Evolutionary conservation across 2,113 vertebrate species (phyloP), one percentile per base, ranked within the genome.

Genomic region (Pomatostomus ruficeps): DNA sequence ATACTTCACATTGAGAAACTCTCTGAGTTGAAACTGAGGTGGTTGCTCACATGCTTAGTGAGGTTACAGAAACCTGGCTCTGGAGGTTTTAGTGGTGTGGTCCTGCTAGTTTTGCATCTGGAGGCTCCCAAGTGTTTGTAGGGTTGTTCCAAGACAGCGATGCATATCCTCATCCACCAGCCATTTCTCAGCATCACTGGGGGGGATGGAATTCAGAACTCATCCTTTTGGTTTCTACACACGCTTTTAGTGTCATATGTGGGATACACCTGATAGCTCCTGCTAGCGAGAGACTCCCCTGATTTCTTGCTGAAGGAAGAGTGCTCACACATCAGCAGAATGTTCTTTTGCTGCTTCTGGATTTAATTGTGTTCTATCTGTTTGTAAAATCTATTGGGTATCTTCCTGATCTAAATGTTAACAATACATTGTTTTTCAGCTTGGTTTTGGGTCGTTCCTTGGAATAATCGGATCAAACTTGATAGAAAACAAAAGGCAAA

Each of bases 391-490:
- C 24, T 11, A 6, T 18, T 68, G 24, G 28, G 12, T 89, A 17
- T 73, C 8, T 6, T 89, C 46, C 46, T 49, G 38, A 42, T 66
- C 10, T 57, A 82, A 93, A 66, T 43, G 57, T 49, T 96, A 95
- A 94, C 91, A 62, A 43, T 88, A 9, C 87, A 25, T 96, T 98
- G 73, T 91, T 93, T 98, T 98, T 93, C 98, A 99, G 99, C 98
- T 99, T 92, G 99, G 99, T 89, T 99, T 99, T 87, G 99, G 99
- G 84, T 99, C 99, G 0, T 99, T 99, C 97, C 99, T 99, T 96
- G 99, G 99, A 98, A 99, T 99, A 97, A 99, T 99, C 7, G 99
- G 99, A 66, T 98, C 99, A 95, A 99, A 99, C 98, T 98, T 99
- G 96, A 98, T 99, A 96, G 99, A 99, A 93, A 99, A 99, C 98